A percentile compares a stretch with the other conserved stretches of the same genome.
phyloP scores from a whole-genome alignment of 1,140 invertebrate genomes.

The Agraylea sexmaculata region DNA sequence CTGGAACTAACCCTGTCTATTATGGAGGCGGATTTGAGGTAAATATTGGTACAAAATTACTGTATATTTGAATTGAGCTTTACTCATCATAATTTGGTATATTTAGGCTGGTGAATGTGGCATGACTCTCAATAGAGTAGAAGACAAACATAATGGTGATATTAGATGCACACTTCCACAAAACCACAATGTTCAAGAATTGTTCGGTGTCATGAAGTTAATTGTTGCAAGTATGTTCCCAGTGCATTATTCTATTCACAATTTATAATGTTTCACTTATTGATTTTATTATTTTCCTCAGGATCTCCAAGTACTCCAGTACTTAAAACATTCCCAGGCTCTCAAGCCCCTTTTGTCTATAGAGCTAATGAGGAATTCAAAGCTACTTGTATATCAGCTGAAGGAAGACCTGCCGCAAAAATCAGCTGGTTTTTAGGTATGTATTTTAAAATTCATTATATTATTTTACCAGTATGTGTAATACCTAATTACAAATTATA shows the following conservation, averaged over 20 bases:
- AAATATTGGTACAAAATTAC: slow-evolving; percentile 4
- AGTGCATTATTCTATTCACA: background rate
- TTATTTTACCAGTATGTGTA: slow-evolving; percentile 3
- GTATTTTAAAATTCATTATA: slow-evolving; percentile 10
- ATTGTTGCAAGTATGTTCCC: slow-evolving; percentile 57
- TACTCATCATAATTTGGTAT: background rate
- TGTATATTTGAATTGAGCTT: background rate
- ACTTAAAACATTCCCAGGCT: slow-evolving; percentile 22
- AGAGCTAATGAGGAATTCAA: slow-evolving; percentile 46
- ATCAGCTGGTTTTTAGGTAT: slow-evolving; percentile 56
- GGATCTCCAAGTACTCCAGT: background rate
- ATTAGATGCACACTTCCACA: slow-evolving; percentile 52
- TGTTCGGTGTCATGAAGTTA: slow-evolving; percentile 45
- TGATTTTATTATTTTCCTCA: background rate
- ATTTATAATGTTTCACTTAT: background rate
- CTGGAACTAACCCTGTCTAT: slow-evolving; percentile 6
- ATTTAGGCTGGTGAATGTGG: slow-evolving; percentile 54
- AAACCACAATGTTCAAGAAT: slow-evolving; percentile 37
- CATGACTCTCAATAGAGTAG: slow-evolving; percentile 46
- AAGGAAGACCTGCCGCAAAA: slow-evolving; percentile 58
- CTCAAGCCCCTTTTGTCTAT: slow-evolving; percentile 32
- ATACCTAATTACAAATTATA: slow-evolving; percentile 21
- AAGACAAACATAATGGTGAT: slow-evolving; percentile 51
- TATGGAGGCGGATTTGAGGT: slow-evolving; percentile 11
- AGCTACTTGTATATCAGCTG: slow-evolving; percentile 51